Evolutionary conservation across 37 sponge, comb jelly and placozoan genomes (phyloP), one percentile per base, ranked within the genome.

Genomic region (Dysidea cf. avara): DNA sequence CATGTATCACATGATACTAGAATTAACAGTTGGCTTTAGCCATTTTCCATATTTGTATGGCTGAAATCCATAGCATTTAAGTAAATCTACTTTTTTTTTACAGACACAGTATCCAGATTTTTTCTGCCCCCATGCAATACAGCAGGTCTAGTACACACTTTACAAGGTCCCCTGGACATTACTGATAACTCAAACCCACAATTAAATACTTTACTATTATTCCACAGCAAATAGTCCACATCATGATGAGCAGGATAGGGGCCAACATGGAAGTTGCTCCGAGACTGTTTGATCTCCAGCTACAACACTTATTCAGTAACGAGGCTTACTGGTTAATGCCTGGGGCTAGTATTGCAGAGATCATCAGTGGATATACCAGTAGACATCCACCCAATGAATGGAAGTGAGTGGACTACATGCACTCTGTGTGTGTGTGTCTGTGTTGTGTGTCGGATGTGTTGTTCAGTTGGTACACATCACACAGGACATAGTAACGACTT

Each of bases 251-350:
- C 24, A 52, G 85, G 21, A 80, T 89, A 1, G 64, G 81, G n/a
- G 84, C 83, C 29, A 83, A 83, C 60, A 63, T 83, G 69, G 84
- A 83, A 1, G 67, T 80, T 1, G 68, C 81, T 9, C 54, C 60
- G 7, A 64, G 53, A 22, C 56, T 80, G 38, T 89, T 89, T 53
- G 79, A 75, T 22, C 53, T 89, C 39, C 70, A 60, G 29, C 71
- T 89, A 46, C 13, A 30, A 9, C 79, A 89, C 65, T 3, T 31
- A 1, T 21, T 32, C 60, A 71, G 64, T 35, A 36, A 72, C 0
- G 90, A 89, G 74, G 33, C 31, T 37, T 83, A 89, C 81, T 89
- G 90, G 90, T 76, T 89, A 3, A 81, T 61, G 21, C 76, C 85
- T 1, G 90, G 90, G 36, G 75, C 30, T 64, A 79, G 81, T 18